phyloP scores from a whole-genome alignment of 2,797 vertebrate genomes.

The Phataginus tricuspis region DNA sequence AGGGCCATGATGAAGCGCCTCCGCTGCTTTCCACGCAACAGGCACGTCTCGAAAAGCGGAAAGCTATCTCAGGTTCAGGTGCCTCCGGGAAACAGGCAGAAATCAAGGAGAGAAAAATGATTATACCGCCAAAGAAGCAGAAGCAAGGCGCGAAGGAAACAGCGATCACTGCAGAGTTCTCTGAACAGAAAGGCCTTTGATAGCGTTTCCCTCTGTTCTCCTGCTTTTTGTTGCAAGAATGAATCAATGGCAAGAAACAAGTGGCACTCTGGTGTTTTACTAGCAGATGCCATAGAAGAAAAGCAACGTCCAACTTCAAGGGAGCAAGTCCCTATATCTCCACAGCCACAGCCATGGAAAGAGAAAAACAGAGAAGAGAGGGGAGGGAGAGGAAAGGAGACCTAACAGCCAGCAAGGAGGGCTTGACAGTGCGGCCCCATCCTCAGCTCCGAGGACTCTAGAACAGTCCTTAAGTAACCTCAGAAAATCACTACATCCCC shows the following conservation, averaged over 20 bases:
- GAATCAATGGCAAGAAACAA: conserved; percentile 14
- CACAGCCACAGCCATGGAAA: background rate
- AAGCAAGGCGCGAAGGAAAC: background rate
- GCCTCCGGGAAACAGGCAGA: conserved; percentile 36
- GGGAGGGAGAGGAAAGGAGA: background rate
- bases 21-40: background rate
- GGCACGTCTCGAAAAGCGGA: background rate
- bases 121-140: conserved; percentile 11
- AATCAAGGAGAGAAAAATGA: conserved; percentile 52
- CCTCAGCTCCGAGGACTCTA: background rate
- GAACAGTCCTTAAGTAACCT: background rate
- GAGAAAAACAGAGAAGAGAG: background rate
- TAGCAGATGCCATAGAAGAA: background rate
- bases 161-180: conserved; percentile 1
- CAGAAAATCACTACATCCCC: background rate
- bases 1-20: rapidly evolving
- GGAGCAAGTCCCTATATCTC: background rate
- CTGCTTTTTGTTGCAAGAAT: background rate
- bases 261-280: background rate
- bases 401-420: background rate
- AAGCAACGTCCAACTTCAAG: background rate
- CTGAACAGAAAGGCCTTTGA: conserved; percentile 55
- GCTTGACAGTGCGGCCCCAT: background rate
- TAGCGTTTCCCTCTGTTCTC: background rate
- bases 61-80: background rate